Conservation (phyloP, 2,113 vertebrate genomes). For the Eretmochelys imbricata region DNA sequence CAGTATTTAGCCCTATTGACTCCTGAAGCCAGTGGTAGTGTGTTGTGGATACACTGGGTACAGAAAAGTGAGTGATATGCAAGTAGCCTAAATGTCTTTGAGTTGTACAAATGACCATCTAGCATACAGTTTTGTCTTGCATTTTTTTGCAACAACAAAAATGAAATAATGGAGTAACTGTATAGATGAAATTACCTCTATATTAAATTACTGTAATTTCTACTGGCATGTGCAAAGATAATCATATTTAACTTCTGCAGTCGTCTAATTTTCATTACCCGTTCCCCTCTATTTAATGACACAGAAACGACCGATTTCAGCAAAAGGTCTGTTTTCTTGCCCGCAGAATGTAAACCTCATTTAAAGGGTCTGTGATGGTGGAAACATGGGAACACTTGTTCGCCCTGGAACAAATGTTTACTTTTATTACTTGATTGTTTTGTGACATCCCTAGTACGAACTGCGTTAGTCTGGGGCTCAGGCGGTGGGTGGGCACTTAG, state of each 20-base stretch:
- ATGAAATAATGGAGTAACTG: rapidly evolving
- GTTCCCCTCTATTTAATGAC: not conserved
- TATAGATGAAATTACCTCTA: rapidly evolving
- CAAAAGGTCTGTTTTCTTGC: not conserved
- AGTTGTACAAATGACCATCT: rapidly evolving
- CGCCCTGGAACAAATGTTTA: not conserved
- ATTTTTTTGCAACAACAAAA: not conserved
- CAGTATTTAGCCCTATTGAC: rapidly evolving
- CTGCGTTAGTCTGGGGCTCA: not conserved
- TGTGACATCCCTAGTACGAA: not conserved
- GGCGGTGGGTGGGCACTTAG: not conserved
- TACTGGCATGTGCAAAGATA: not conserved
- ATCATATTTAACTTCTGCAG: not conserved
- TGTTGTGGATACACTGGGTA: not conserved
- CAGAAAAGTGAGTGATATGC: not conserved
- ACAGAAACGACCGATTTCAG: not conserved
- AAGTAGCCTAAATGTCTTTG: not conserved
- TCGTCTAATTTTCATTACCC: not conserved
- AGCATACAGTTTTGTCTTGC: not conserved
- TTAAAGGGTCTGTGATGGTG: not conserved
- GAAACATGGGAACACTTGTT: not conserved
- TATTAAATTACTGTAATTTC: not conserved
- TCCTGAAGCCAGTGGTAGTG: rapidly evolving
- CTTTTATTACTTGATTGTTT: not conserved
- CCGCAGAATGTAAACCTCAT: not conserved